phyloP scores from a whole-genome alignment of 1,140 invertebrate genomes.

The Apis florea region DNA sequence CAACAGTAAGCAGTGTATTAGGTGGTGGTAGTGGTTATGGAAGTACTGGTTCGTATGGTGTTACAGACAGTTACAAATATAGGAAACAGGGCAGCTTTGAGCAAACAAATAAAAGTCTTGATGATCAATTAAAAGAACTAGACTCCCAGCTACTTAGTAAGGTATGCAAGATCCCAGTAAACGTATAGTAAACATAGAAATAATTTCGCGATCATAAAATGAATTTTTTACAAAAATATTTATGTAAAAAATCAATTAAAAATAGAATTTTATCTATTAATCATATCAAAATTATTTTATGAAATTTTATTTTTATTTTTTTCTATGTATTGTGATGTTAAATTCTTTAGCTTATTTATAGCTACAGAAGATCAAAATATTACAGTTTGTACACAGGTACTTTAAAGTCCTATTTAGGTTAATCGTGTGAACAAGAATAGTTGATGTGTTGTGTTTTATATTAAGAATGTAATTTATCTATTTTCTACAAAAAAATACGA shows the following conservation, averaged over 20 bases:
- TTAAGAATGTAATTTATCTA: background rate
- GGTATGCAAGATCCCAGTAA: constrained; percentile 80
- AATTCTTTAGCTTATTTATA: constrained; percentile 66
- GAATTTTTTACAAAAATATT: background rate
- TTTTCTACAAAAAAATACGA: background rate
- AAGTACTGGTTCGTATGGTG: constrained; percentile 82
- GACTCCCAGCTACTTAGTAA: constrained; percentile 87
- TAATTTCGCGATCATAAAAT: background rate
- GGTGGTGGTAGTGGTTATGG: constrained; percentile 82
- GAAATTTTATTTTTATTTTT: constrained; percentile 8
- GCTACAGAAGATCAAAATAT: constrained; percentile 70
- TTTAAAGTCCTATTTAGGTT: constrained; percentile 62
- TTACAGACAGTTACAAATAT: constrained; percentile 82
- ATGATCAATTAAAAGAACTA: constrained; percentile 90
- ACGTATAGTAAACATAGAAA: constrained; percentile 31
- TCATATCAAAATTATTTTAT: background rate
- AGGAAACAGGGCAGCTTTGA: constrained; percentile 85
- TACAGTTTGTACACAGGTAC: constrained; percentile 76
- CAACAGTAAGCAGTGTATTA: constrained; percentile 81
- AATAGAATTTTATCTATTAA: constrained; percentile 11
- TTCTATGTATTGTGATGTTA: constrained; percentile 36
- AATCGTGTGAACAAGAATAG: constrained; percentile 31
- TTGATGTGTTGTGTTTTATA: background rate
- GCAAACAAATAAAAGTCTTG: constrained; percentile 88
- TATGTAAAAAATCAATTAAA: background rate